Evolutionary conservation across 2,888 invertebrate genomes (phyloP), one percentile per base, ranked within the genome.

Genomic region (Bombyx huttoni): DNA sequence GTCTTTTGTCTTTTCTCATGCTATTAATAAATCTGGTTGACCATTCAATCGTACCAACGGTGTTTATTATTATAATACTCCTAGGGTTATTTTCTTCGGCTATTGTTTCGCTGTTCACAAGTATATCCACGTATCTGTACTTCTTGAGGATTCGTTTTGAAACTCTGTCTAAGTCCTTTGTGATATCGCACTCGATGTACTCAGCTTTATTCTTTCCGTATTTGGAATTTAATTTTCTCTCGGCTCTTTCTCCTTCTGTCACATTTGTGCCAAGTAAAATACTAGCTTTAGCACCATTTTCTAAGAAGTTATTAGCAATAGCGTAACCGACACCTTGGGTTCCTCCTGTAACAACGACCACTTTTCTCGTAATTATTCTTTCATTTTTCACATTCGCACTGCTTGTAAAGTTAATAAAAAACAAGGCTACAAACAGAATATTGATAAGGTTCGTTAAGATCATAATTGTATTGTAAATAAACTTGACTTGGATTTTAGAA

Each of bases 311-410:
- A 8, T 75, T 73, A 3, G 79, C 82, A 49, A 79, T 88, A 49
- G 75, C 70, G 8, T 75, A 75, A 0, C 91, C 90, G 49, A 90
- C 88, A 0, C 90, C 90, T 14, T 73, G 70, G 0, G 89, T 89
- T 13, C 83, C 90, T 0, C 91, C 91, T 0, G 90, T 90, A 10
- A 91, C 58, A 0, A 71, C 61, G 0, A 66, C 61, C 7, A 60
- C 58, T 64, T 68, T 69, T 51, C 65, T 57, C 49, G 70, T 74
- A 46, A 83, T 63, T 52, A 74, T 40, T 40, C 40, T 40, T 40
- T 40, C 40, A 1, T 40, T 40, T 40, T 40, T 40, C 12, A 40
- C 40, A 12, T 40, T 40, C 7, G 40, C 40, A 40, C 6, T 12
- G 40, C 8, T 40, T 10, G 9, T 10, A 40, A 40, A 3, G 24